phyloP scores from a whole-genome alignment of 2,113 vertebrate genomes.

The Antechinus flavipes region DNA sequence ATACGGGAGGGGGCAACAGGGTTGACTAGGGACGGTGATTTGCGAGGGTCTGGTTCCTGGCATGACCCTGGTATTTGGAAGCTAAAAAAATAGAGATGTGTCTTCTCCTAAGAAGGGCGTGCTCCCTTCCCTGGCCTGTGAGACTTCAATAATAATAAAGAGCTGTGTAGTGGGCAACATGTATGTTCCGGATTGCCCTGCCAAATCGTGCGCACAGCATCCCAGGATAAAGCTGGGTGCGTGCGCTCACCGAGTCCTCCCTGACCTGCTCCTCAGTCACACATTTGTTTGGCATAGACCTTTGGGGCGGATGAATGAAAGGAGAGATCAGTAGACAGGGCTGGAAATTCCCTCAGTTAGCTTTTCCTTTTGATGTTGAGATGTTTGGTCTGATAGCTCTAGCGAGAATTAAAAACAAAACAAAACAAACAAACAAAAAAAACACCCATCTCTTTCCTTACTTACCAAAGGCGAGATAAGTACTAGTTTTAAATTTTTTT shows the following conservation, averaged over 20 bases:
- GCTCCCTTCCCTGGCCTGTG: not conserved
- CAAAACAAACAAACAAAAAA: not conserved
- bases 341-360: constrained; percentile 23
- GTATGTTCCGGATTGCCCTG: accelerated
- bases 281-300: not conserved
- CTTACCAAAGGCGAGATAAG: not conserved
- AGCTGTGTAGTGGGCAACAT: not conserved
- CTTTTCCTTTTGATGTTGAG: constrained; percentile 6
- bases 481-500: not conserved
- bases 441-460: not conserved
- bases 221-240: not conserved
- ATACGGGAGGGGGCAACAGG: not conserved
- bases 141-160: not conserved
- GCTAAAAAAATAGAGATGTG: not conserved
- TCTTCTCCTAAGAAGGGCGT: not conserved
- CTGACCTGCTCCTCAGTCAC: not conserved
- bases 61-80: not conserved
- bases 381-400: not conserved
- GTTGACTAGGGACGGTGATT: too few species aligned
- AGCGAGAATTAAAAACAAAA: not conserved
- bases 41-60: not conserved
- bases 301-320: not conserved
- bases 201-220: not conserved
- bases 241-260: not conserved
- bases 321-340: not conserved